Conservation (phyloP, 2,113 vertebrate species). For the Mobula hypostoma region DNA sequence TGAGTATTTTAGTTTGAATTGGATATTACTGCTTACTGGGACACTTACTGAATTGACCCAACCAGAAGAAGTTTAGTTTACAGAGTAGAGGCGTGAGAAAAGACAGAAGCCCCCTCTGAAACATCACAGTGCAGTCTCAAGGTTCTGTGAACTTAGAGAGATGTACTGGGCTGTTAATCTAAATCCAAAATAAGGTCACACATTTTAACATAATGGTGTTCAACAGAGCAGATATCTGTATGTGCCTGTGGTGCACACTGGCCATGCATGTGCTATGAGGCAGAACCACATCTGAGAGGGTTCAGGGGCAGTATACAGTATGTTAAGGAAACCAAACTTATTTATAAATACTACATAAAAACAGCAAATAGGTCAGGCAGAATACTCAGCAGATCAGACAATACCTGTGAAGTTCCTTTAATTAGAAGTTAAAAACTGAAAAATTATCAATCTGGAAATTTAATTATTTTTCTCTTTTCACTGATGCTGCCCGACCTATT, state of each 20-base stretch:
- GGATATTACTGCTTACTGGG: background rate
- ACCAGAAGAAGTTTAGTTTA: background rate
- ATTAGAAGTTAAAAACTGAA: too few species aligned
- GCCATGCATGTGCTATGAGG: background rate
- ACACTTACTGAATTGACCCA: background rate
- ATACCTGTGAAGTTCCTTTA: too few species aligned
- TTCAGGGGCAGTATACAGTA: background rate
- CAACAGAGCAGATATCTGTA: background rate
- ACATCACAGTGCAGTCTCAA: background rate
- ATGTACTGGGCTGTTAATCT: background rate
- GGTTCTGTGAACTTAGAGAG: background rate
- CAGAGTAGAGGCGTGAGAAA: background rate
- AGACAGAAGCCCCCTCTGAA: background rate
- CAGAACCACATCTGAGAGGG: background rate
- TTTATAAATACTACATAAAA: background rate
- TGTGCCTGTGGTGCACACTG: background rate
- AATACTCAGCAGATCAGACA: too few species aligned
- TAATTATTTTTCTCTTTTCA: too few species aligned
- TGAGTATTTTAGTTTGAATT: background rate
- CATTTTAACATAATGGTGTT: background rate
- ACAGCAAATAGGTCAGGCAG: too few species aligned
- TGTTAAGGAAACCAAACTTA: background rate
- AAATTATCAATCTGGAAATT: too few species aligned
- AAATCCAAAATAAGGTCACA: background rate
- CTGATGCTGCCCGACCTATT: too few species aligned